Percentiles rank a stretch among this genome's conserved stretches.
These are phyloP conservation scores for Morphnarchus princeps DNA, from an alignment of 2,113 vertebrate species.

Conservation along the genomic window DNA sequence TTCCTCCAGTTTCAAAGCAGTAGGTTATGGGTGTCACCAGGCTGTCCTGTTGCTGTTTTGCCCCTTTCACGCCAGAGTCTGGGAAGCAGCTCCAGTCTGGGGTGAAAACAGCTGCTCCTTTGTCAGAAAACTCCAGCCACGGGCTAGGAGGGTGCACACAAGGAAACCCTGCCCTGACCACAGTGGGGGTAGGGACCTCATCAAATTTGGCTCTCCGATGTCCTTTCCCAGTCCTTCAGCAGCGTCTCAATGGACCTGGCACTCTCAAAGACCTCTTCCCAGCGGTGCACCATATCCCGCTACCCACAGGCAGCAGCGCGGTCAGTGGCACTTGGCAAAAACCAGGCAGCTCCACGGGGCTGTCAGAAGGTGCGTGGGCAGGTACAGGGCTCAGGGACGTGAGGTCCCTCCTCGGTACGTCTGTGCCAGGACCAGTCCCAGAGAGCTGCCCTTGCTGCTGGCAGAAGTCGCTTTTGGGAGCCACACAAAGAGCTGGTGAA, in stretches of 20 bases:
- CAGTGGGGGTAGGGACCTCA: not conserved
- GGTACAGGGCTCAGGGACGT: not conserved
- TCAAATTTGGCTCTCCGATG: not conserved
- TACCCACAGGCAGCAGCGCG: not conserved
- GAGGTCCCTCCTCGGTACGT: not conserved
- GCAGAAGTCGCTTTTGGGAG: not conserved
- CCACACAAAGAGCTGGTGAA: not conserved
- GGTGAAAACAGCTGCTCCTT: not conserved
- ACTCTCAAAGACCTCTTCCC: not conserved
- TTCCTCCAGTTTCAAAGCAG: not conserved
- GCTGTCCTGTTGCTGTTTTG: not conserved
- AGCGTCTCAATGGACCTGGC: not conserved
- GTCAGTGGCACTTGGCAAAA: not conserved
- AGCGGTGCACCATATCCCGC: rapidly evolving
- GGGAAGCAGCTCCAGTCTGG: not conserved
- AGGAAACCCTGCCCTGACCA: not conserved
- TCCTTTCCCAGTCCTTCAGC: not conserved
- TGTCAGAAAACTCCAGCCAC: not conserved
- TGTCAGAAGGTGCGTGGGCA: not conserved
- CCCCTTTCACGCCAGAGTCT: not conserved
- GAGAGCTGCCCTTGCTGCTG: not conserved
- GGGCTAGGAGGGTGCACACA: not conserved
- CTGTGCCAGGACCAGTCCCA: not conserved
- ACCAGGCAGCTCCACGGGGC: not conserved
- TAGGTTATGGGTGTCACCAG: not conserved